Conservation (phyloP, 2,888 invertebrate species). For the Andrena haemorrhoa region DNA sequence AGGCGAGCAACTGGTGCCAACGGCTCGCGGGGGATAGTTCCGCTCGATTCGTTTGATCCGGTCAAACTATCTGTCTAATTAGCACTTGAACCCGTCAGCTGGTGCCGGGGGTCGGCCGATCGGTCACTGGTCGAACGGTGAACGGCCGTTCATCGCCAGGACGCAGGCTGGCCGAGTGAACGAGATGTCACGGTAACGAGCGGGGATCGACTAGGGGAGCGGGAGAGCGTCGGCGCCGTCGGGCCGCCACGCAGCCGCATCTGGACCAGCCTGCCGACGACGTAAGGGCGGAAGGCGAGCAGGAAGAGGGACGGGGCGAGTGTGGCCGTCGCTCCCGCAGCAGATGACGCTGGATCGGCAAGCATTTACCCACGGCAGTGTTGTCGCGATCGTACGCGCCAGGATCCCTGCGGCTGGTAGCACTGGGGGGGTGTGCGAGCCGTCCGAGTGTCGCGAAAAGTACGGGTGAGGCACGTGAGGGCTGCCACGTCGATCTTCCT, state of each 20-base stretch:
- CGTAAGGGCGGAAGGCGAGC: conserved; percentile 40
- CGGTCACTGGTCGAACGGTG: conserved; percentile 16
- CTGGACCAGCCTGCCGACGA: conserved; percentile 46
- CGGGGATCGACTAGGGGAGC: conserved; percentile 55
- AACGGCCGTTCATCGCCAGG: conserved; percentile 25
- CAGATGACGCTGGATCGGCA: conserved; percentile 64
- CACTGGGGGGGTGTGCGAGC: not conserved
- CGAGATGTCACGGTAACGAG: conserved; percentile 38
- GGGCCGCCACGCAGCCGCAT: conserved; percentile 67
- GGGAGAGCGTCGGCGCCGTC: conserved; percentile 69
- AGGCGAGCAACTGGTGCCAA: not conserved
- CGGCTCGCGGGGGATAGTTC: conserved; percentile 14
- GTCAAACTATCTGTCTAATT: conserved; percentile 13
- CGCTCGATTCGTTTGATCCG: not conserved
- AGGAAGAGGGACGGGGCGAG: conserved; percentile 40
- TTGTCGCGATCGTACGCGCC: conserved; percentile 43
- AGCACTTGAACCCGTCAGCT: conserved; percentile 13
- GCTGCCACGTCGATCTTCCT: conserved; percentile 23
- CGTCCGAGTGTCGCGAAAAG: conserved; percentile 15
- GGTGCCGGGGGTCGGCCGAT: conserved; percentile 8
- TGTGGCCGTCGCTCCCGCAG: conserved; percentile 63
- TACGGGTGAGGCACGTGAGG: not conserved
- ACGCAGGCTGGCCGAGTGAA: conserved; percentile 30
- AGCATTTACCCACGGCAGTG: conserved; percentile 58
- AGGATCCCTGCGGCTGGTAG: conserved; percentile 3